Conservation (phyloP, 2,797 vertebrate genomes). For the Notoglanidium macrostoma region DNA sequence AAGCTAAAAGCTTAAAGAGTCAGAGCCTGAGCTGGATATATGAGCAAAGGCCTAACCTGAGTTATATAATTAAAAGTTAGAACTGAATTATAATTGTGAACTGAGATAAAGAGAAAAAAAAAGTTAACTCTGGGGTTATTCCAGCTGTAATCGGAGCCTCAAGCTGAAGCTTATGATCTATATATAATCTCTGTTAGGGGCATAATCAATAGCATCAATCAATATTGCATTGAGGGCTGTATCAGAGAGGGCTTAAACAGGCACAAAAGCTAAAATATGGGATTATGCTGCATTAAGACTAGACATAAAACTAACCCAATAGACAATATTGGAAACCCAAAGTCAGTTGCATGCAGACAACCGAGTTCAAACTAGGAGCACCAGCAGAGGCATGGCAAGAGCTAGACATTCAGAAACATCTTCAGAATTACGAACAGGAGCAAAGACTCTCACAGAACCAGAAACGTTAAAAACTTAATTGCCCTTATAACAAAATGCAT, state of each 20-base stretch:
- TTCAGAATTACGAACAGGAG: background rate
- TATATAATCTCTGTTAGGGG: background rate
- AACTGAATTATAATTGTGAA: background rate
- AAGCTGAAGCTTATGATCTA: background rate
- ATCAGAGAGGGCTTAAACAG: too few species aligned
- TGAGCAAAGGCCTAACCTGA: background rate
- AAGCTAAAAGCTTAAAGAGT: background rate
- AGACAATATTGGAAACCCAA: background rate
- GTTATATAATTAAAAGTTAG: background rate
- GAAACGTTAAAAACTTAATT: background rate
- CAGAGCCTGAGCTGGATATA: background rate
- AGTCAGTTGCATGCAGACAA: background rate
- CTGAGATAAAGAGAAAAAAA: too few species aligned
- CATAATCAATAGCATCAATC: background rate
- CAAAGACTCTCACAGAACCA: background rate
- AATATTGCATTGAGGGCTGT: background rate
- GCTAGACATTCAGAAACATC: background rate
- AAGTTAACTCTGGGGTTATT: too few species aligned
- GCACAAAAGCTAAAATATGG: background rate
- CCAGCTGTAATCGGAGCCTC: background rate
- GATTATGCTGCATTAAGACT: background rate
- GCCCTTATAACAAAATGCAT: background rate
- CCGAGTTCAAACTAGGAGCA: background rate
- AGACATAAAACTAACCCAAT: background rate
- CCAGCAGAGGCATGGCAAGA: background rate